Evolutionary conservation across 2,797 vertebrate genomes (phyloP), one percentile per base, ranked within the genome.

Genomic region (Eulemur rubriventer): DNA sequence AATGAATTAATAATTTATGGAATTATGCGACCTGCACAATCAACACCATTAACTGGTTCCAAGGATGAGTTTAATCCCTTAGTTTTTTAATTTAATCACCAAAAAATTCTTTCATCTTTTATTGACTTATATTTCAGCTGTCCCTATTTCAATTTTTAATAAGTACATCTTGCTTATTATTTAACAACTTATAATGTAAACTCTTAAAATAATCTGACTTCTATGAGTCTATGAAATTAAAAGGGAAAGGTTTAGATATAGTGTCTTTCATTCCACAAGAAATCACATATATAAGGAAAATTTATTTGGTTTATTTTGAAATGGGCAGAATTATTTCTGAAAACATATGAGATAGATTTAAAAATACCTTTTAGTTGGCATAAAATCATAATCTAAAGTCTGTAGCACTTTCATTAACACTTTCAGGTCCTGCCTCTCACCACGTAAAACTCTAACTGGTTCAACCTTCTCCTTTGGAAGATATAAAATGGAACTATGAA

Each of bases 1-100:
- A 95, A 96, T 89, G 26, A 96, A 96, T 96, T 91, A 96, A 92
- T 89, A 94, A 95, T 96, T 97, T 75, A 83, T 91, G 18, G 52
- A 73, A 95, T 89, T 95, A 96, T 89, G 63, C 95, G 63, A 96
- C 65, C 65, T 91, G 65, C 12, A 83, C 67, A 76, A 35, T 90
- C 63, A 83, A 50, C 72, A 89, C 78, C 75, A 88, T 67, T 95
- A 95, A 88, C 73, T 82, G 63, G 20, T 92, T 95, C 89, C 79
- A 92, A 76, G 73, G 90, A 81, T 85, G 72, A 94, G 63, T 94
- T 92, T 96, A 95, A 96, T 97, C 55, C 93, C 35, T 92, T 92
- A 67, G 84, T 79, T 76, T 83, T 97, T 97, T 90, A 93, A 96
- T 83, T 91, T 95, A 97, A 93, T 97, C 75, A 78, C 72, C 78